Evolutionary conservation across 2,113 vertebrate genomes (phyloP).

Genomic region (Carettochelys insculpta): DNA sequence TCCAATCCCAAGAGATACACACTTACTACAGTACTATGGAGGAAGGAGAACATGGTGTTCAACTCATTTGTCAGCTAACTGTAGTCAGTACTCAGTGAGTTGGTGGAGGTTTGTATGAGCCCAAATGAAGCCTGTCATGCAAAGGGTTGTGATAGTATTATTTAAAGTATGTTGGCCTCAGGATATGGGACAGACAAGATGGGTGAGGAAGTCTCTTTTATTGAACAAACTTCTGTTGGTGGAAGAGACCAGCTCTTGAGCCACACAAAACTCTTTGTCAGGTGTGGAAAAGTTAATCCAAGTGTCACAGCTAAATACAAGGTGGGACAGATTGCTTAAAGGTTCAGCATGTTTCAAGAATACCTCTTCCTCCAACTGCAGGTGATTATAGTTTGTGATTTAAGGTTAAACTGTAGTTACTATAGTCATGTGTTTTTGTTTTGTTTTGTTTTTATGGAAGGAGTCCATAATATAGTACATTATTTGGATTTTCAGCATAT

Average conservation of each 20-base stretch:
- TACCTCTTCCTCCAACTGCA: neutral
- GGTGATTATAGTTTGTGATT: neutral
- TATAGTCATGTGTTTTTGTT: neutral
- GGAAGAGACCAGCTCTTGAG: neutral
- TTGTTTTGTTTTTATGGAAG: neutral
- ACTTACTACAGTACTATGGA: neutral
- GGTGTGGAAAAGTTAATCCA: neutral
- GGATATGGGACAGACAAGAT: neutral
- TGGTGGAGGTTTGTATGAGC: neutral
- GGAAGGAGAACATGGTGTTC: too few species aligned
- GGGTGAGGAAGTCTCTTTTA: neutral
- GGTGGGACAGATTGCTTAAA: neutral
- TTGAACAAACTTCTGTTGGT: neutral
- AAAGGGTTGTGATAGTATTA: neutral
- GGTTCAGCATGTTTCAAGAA: neutral
- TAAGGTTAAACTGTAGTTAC: neutral
- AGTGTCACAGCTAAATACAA: neutral
- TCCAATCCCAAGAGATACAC: neutral
- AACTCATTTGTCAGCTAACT: constrained; percentile 4
- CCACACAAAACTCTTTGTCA: neutral
- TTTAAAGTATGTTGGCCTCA: neutral
- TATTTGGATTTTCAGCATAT: neutral
- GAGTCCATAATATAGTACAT: neutral
- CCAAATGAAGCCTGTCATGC: constrained; percentile 21
- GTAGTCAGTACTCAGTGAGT: neutral